These are phyloP conservation scores for Antechinus stuartii DNA, from an alignment of 2,113 vertebrate genomes.

Conservation along the genomic window DNA sequence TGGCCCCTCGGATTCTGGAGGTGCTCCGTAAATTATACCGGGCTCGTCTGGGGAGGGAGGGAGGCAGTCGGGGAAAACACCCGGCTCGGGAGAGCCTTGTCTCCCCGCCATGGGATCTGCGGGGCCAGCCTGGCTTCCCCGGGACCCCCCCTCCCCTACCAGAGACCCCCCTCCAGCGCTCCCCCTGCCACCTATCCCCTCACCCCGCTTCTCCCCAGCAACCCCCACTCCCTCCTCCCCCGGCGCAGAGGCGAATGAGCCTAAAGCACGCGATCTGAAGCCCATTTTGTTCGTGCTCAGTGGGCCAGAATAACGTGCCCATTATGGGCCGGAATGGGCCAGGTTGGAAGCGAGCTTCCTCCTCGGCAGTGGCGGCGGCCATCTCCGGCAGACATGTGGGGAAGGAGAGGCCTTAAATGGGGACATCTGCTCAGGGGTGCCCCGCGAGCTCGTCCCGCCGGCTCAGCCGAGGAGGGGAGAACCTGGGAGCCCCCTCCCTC, in stretches of 20 bases:
- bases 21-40: constrained; percentile 92
- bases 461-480: constrained; percentile 88
- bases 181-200: constrained; percentile 60
- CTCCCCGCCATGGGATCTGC: constrained; percentile 77
- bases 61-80: constrained; percentile 49
- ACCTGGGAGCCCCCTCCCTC: constrained; percentile 88
- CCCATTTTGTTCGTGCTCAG: constrained; percentile 98
- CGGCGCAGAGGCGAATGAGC: constrained; percentile 88
- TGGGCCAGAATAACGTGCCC: constrained; percentile 99
- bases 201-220: neutral
- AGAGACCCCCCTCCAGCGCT: constrained; percentile 63
- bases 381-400: constrained; percentile 94
- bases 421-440: constrained; percentile 98
- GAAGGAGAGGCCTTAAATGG: constrained; percentile 94
- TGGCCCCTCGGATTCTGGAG: constrained; percentile 90
- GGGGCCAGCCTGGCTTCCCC: constrained; percentile 76
- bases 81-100: constrained; percentile 87
- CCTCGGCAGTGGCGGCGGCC: constrained; percentile 86
- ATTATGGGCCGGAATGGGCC: constrained; percentile 96
- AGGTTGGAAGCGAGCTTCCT: constrained; percentile 98
- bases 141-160: neutral
- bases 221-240: constrained; percentile 81
- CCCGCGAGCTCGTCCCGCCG: constrained; percentile 91
- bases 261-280: constrained; percentile 95
- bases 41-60: constrained; percentile 83